Evolutionary conservation across 2,888 invertebrate genomes (phyloP).

Genomic region (Venusia cambrica): DNA sequence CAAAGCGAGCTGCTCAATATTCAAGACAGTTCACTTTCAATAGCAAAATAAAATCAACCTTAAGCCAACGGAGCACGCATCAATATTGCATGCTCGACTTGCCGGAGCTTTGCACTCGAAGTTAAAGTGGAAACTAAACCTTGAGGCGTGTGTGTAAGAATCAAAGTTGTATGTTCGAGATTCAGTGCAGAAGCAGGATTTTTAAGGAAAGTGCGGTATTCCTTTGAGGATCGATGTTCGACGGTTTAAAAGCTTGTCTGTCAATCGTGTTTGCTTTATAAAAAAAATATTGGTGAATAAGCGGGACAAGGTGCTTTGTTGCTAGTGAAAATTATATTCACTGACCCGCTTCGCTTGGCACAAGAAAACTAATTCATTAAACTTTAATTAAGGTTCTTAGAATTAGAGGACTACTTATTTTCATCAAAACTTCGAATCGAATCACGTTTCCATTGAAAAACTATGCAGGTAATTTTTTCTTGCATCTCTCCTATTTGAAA

Average conservation of each 20-base stretch:
- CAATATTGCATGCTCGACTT: conserved; percentile 11
- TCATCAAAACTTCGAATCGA: conserved; percentile 1
- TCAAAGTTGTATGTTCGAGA: conserved; percentile 11
- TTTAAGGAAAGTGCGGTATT: conserved; percentile 32
- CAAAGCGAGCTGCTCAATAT: conserved; percentile 53
- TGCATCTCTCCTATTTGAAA: conserved; percentile 7
- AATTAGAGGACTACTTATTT: too few relatives aligned
- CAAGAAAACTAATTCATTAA: too few relatives aligned
- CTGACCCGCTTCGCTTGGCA: too few relatives aligned
- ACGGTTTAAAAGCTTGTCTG: conserved; percentile 38
- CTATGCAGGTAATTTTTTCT: conserved; percentile 2
- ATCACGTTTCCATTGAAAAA: conserved; percentile 2
- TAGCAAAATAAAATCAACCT: conserved; percentile 11
- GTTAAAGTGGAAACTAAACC: conserved; percentile 16
- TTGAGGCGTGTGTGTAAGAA: conserved; percentile 9
- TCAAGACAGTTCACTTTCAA: conserved; percentile 37
- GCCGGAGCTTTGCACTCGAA: conserved; percentile 47
- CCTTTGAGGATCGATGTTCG: conserved; percentile 38
- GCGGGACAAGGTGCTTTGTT: conserved; percentile 3
- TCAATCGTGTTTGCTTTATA: conserved; percentile 27
- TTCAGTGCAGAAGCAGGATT: conserved; percentile 26
- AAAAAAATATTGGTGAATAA: conserved; percentile 21
- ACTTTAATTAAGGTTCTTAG: too few relatives aligned
- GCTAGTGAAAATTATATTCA: not conserved
- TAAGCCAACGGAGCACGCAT: conserved; percentile 11